Evolutionary conservation across 1,140 invertebrate species (phyloP).

Genomic region (Teleopsis dalmanni): DNA sequence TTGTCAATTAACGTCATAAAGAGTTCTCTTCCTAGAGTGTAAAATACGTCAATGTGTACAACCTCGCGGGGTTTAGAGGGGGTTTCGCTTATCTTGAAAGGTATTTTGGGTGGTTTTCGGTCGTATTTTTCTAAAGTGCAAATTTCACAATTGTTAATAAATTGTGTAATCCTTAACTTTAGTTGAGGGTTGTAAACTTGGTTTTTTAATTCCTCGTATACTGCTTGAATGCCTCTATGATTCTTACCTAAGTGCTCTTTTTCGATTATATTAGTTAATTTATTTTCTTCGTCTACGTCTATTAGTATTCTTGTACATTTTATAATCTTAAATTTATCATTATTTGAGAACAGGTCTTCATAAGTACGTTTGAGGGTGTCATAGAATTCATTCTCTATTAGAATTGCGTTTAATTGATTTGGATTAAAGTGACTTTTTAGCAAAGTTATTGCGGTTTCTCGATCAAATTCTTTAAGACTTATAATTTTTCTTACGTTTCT

Average conservation of each 20-base stretch:
- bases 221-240: constrained; percentile 11
- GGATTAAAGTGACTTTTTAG: background rate
- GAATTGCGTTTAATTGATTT: background rate
- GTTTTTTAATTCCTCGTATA: background rate
- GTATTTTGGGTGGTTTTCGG: constrained; percentile 5
- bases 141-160: constrained; percentile 11
- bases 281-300: background rate
- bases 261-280: background rate
- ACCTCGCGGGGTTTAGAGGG: constrained; percentile 7
- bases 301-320: no score
- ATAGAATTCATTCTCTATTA: no score
- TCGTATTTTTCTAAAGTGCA: constrained; percentile 5
- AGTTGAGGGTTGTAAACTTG: no score
- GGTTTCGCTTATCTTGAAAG: constrained; percentile 3
- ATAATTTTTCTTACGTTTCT: no score
- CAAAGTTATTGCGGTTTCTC: no score
- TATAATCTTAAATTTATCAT: no score
- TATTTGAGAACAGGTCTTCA: no score
- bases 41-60: constrained; percentile 7
- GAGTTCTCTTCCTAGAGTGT: background rate
- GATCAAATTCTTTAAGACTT: background rate
- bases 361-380: no score
- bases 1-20: background rate
- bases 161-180: background rate
- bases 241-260: constrained; percentile 10